phyloP scores from a whole-genome alignment of 2,113 vertebrate species.

The Vulpes lagopus region DNA sequence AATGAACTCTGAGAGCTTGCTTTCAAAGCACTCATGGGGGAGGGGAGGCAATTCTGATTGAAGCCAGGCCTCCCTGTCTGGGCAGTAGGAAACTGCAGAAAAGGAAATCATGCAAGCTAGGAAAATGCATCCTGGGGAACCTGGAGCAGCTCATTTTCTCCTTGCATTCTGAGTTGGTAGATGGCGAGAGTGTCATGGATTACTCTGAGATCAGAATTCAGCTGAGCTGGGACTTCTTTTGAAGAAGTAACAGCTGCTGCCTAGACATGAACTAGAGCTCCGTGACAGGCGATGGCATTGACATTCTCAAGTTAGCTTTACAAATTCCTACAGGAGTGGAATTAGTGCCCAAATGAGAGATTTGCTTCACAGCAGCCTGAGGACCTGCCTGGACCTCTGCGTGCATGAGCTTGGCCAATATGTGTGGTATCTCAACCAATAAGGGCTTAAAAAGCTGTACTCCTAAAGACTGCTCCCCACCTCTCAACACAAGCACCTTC shows the following conservation, averaged over 20 bases:
- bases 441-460: neutral
- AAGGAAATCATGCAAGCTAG: neutral
- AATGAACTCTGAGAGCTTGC: neutral
- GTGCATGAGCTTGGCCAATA: neutral
- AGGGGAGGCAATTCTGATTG: neutral
- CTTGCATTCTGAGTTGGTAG: neutral
- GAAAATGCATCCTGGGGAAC: neutral
- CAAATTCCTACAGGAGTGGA: neutral
- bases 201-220: slow-evolving; percentile 44
- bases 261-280: neutral
- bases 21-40: neutral
- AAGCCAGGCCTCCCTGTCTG: neutral
- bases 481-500: neutral
- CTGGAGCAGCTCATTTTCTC: neutral
- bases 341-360: neutral
- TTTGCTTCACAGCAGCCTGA: neutral
- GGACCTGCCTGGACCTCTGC: neutral
- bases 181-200: neutral
- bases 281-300: neutral
- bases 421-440: neutral
- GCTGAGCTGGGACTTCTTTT: neutral
- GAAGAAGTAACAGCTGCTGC: neutral
- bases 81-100: neutral
- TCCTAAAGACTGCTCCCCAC: neutral
- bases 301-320: neutral